phyloP scores from a whole-genome alignment of 2,888 invertebrate genomes.

The Phalangium opilio region DNA sequence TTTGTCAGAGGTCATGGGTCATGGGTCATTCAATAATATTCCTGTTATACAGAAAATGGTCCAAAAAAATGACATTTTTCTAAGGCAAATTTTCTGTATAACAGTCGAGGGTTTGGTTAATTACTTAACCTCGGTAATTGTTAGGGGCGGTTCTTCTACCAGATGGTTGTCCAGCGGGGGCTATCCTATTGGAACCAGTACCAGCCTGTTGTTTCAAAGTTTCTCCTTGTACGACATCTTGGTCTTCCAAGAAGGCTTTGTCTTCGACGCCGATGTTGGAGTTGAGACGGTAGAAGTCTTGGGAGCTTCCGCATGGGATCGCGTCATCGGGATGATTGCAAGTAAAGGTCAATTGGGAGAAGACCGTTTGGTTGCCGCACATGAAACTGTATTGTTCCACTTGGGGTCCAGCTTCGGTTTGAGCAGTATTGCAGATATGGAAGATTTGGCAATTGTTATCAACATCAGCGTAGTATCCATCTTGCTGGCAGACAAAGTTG shows the following conservation, averaged over 20 bases:
- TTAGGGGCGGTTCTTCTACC: no score
- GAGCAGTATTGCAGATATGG: slow-evolving; percentile 17
- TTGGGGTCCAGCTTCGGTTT: slow-evolving; percentile 9
- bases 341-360: slow-evolving; percentile 22
- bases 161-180: no score
- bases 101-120: no score
- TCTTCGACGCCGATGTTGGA: slow-evolving; percentile 20
- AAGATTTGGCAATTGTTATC: slow-evolving; percentile 20
- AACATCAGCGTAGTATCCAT: slow-evolving; percentile 21
- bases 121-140: no score
- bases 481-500: slow-evolving; percentile 24
- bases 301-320: slow-evolving; percentile 22
- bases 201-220: no score
- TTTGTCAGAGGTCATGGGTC: no score
- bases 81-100: no score
- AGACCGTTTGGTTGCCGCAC: slow-evolving; percentile 20
- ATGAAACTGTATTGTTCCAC: slow-evolving; percentile 18
- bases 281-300: slow-evolving; percentile 22
- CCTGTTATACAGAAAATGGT: no score
- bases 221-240: slow-evolving; percentile 9
- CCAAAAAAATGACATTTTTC: no score
- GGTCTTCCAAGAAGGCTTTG: slow-evolving; percentile 14
- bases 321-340: slow-evolving; percentile 21
- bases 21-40: no score
- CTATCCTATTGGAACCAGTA: no score